These are phyloP conservation scores for Nannoperca obscura DNA, from an alignment of 2,797 vertebrate species.

Conservation along the genomic window DNA sequence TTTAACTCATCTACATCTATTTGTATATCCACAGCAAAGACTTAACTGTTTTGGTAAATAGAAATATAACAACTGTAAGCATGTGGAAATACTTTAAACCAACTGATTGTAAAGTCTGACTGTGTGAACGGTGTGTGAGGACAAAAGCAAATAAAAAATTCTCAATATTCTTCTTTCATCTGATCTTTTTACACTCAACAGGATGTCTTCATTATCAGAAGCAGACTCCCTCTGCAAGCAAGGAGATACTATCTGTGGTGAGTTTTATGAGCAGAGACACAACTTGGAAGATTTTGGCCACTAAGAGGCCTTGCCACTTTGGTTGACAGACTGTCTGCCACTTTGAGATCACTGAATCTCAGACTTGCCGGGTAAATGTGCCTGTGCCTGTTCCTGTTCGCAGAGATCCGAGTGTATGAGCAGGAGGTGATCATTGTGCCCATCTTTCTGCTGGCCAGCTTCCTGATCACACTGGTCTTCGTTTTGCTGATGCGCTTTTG, in stretches of 20 bases:
- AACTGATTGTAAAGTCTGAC: background rate
- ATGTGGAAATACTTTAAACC: background rate
- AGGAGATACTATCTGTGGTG: constrained; percentile 83
- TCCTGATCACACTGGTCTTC: constrained; percentile 87
- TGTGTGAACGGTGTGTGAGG: background rate
- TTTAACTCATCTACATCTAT: background rate
- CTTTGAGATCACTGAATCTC: background rate
- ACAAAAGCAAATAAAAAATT: background rate
- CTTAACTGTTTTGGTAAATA: background rate
- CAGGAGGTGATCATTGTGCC: constrained; percentile 93
- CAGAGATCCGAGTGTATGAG: constrained; percentile 85
- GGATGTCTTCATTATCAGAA: constrained; percentile 78
- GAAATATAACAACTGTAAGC: background rate
- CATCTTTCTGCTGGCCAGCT: constrained; percentile 85
- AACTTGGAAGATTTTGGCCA: background rate
- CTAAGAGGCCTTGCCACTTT: too few species aligned
- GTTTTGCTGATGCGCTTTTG: constrained; percentile 87
- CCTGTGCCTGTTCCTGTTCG: constrained; percentile 9
- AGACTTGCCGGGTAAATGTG: background rate
- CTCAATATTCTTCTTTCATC: background rate
- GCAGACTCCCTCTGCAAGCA: constrained; percentile 64
- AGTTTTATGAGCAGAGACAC: constrained; percentile 41
- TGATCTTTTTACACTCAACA: constrained; percentile 48
- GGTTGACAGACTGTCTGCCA: background rate
- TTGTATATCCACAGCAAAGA: background rate